Evolutionary conservation across 2,888 invertebrate genomes (phyloP), one percentile per base, ranked within the genome.

Genomic region (Sericinus montela): DNA sequence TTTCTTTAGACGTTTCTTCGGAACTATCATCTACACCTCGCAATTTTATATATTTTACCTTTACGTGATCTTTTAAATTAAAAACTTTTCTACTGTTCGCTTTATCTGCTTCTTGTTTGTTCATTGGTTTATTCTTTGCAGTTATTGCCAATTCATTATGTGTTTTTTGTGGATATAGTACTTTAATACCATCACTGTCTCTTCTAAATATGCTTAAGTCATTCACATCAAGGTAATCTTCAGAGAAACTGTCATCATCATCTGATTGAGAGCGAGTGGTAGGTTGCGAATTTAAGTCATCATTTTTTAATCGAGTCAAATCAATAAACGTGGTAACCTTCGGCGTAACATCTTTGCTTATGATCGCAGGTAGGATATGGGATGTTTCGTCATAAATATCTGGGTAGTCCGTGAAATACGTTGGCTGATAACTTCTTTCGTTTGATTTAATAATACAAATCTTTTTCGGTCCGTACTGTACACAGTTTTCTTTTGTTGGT

Each of bases 161-260:
- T 42, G 4, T 4, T 34, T n/a, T 35, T 23, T 36, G 9, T 6
- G 40, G 28, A n/a, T n/a, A n/a, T n/a, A 1, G 14, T 11, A 25
- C 6, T 10, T 4, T 34, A 16, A 14, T 3, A 30, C 29, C 29
- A 13, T 45, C 2, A 4, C 2, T 1, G n/a, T 35, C 14, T 15
- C 35, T 28, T 15, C 51, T 48, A 0, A 25, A 32, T n/a, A 54
- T 14, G 6, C 55, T 3, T 1, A 67, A 28, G 14, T 63, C 63
- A 1, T 48, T 38, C 0, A 62, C 36, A 9, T 66, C 60, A 0
- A 63, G 4, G 15, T 62, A 65, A 9, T 70, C 58, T 6, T 45
- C 42, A 0, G 63, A 54, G 0, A 54, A 47, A 8, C 14, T 23
- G n/a, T 41, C 13, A n/a, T 28, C 4, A 10, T 14, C 9, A 6